Percentiles rank a stretch among this genome's conserved stretches.
phyloP scores from a whole-genome alignment of 2,797 vertebrate species.

The Scolopax rusticola region DNA sequence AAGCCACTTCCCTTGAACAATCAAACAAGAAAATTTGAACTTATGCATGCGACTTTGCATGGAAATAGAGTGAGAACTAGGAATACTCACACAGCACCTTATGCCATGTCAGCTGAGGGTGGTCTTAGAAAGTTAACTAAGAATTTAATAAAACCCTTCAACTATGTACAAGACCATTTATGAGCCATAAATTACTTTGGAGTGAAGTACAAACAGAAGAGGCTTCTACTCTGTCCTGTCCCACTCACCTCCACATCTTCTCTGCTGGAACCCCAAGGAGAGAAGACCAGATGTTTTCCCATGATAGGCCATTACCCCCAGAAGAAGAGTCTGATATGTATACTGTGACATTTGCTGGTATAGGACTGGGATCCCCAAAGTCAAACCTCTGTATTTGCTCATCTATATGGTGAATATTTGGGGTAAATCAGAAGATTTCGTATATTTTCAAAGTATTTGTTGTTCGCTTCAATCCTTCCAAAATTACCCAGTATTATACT shows the following conservation, averaged over 20 bases:
- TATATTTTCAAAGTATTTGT: neutral
- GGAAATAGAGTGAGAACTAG: neutral
- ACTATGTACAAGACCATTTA: fast-evolving
- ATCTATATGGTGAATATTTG: neutral
- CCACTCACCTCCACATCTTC: neutral
- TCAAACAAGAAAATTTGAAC: neutral
- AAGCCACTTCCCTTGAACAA: neutral
- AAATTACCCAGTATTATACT: neutral
- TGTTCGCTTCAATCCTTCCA: neutral
- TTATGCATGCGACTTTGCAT: fast-evolving
- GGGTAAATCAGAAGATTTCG: neutral
- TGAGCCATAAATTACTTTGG: neutral
- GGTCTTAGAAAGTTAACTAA: neutral
- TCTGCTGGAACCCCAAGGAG: neutral
- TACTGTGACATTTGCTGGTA: neutral
- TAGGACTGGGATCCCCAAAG: neutral
- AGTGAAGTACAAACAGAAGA: neutral
- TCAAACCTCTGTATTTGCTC: neutral
- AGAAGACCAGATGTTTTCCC: neutral
- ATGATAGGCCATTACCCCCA: neutral
- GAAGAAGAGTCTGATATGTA: neutral
- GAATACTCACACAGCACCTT: neutral
- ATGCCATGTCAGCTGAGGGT: neutral
- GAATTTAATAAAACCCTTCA: neutral
- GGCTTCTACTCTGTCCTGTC: neutral